Evolutionary conservation across 2,888 invertebrate species (phyloP).

Genomic region (Graphium colonna): DNA sequence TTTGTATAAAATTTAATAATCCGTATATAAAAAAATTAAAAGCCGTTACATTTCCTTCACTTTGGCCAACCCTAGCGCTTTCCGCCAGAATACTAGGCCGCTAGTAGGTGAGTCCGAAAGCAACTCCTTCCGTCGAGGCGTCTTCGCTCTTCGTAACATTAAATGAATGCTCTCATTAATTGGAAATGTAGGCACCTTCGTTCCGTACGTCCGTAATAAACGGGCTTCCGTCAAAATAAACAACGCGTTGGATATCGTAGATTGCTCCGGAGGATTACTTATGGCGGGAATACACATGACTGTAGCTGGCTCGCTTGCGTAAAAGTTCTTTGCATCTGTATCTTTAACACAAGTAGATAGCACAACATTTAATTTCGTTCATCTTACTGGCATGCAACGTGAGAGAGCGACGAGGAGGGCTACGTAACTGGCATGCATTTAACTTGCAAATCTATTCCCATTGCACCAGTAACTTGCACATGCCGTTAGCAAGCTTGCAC

Average conservation of each 20-base stretch:
- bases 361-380: not conserved
- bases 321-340: too few species aligned
- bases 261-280: conserved; percentile 10
- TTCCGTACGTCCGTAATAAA: conserved; percentile 21
- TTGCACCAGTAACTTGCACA: too few species aligned
- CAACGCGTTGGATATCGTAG: conserved; percentile 18
- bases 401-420: too few species aligned
- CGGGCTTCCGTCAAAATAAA: conserved; percentile 28
- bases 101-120: conserved; percentile 22
- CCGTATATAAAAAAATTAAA: too few species aligned
- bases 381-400: too few species aligned
- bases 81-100: conserved; percentile 22
- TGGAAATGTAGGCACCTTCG: conserved; percentile 25
- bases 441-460: not conserved
- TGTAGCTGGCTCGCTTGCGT: too few species aligned
- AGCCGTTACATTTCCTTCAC: too few species aligned
- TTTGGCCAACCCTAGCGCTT: conserved; percentile 13
- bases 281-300: not conserved
- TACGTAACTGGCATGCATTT: not conserved
- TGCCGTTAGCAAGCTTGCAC: too few species aligned
- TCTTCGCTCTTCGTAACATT: conserved; percentile 25
- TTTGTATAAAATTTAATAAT: too few species aligned
- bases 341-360: not conserved
- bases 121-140: conserved; percentile 23
- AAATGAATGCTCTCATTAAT: conserved; percentile 28